These are phyloP conservation scores for Cuculus canorus DNA, from an alignment of 2,797 vertebrate species.

Conservation along the genomic window DNA sequence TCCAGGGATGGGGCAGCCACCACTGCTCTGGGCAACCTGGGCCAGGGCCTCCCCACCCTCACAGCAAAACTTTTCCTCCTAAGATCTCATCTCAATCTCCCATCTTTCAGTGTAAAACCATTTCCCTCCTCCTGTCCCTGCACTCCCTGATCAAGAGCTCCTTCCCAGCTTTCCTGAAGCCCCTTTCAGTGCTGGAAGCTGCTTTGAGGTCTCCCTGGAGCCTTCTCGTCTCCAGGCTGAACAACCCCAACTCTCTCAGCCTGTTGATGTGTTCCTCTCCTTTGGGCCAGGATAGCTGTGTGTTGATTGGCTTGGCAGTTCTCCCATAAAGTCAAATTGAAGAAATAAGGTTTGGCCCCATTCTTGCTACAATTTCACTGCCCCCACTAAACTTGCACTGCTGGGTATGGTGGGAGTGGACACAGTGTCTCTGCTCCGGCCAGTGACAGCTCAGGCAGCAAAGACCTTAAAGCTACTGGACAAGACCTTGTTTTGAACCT, in stretches of 20 bases:
- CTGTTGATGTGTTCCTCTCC: background rate
- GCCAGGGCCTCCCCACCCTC: too few species aligned
- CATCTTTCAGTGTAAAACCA: too few species aligned
- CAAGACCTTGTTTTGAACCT: background rate
- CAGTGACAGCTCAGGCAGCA: background rate
- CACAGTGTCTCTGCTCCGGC: background rate
- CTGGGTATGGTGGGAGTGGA: accelerated
- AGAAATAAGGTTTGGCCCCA: accelerated
- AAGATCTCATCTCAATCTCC: too few species aligned
- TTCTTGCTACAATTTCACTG: background rate
- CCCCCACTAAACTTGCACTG: background rate
- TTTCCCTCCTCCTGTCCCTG: too few species aligned
- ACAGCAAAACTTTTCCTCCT: too few species aligned
- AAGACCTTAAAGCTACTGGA: background rate
- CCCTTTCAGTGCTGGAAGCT: too few species aligned
- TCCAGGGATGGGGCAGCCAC: too few species aligned
- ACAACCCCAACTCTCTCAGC: background rate
- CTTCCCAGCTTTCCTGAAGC: too few species aligned
- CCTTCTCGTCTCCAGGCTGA: too few species aligned
- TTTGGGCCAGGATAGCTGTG: accelerated
- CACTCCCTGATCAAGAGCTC: too few species aligned
- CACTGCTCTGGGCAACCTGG: too few species aligned
- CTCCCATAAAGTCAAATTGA: background rate
- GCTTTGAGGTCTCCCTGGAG: too few species aligned
- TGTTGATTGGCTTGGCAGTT: background rate